phyloP scores from a whole-genome alignment of 35 echinoderm and acorn worm species.

The Patiria miniata region DNA sequence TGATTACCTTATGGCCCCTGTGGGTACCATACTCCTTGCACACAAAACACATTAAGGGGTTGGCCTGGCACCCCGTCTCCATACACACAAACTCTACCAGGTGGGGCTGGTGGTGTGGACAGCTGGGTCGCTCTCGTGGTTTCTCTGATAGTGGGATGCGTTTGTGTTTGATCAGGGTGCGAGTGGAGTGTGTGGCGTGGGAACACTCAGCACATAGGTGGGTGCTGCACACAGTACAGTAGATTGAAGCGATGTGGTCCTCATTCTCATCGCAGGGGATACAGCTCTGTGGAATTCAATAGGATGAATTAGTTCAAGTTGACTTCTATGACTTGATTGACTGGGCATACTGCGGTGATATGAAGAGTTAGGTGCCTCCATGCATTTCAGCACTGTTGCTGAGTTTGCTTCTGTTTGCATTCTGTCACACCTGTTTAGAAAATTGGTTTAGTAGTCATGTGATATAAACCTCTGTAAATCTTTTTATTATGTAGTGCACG shows the following conservation, averaged over 20 bases:
- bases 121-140: constrained; percentile 66
- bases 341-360: too few species aligned
- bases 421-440: too few species aligned
- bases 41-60: constrained; percentile 83
- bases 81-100: constrained; percentile 87
- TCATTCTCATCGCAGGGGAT: constrained; percentile 94
- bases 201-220: constrained; percentile 78
- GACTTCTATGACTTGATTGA: too few species aligned
- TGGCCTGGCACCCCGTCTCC: constrained; percentile 69
- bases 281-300: neutral
- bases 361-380: too few species aligned
- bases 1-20: constrained; percentile 82
- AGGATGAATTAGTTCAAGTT: too few species aligned
- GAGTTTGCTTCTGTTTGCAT: too few species aligned
- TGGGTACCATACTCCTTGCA: constrained; percentile 91
- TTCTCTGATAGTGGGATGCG: constrained; percentile 86
- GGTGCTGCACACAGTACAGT: constrained; percentile 89
- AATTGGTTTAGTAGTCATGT: too few species aligned
- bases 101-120: constrained; percentile 70
- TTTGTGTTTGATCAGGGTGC: constrained; percentile 79
- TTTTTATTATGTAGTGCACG: too few species aligned
- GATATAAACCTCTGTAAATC: too few species aligned
- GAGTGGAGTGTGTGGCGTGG: constrained; percentile 64
- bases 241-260: constrained; percentile 74
- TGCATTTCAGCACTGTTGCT: too few species aligned